Evolutionary conservation across 2,888 invertebrate genomes (phyloP).

Genomic region (Liopterus haemorrhoidalis): DNA sequence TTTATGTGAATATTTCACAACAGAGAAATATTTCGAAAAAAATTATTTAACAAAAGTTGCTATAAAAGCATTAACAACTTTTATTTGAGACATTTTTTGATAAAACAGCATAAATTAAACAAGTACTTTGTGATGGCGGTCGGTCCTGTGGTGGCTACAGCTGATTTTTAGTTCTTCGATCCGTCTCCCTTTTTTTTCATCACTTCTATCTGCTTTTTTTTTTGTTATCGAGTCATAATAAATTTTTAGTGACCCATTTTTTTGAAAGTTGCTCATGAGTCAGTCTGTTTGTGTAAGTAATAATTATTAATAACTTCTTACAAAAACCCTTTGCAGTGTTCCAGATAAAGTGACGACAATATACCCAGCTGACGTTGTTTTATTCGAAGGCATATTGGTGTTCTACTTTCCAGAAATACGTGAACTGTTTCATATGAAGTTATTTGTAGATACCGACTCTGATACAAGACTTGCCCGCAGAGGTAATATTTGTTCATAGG

Average conservation of each 20-base stretch:
- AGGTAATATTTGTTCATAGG: slow-evolving; percentile 54
- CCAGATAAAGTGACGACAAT: slow-evolving; percentile 69
- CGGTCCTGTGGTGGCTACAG: no score
- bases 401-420: slow-evolving; percentile 95
- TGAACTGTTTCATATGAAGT: slow-evolving; percentile 95
- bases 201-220: no score
- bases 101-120: no score
- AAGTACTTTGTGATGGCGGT: no score
- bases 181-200: no score
- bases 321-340: slow-evolving; percentile 44
- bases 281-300: neutral
- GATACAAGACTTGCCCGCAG: slow-evolving; percentile 93
- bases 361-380: slow-evolving; percentile 93
- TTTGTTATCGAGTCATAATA: no score
- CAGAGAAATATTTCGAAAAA: no score
- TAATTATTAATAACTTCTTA: slow-evolving; percentile 2
- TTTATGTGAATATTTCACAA: no score
- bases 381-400: slow-evolving; percentile 96
- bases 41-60: no score
- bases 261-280: neutral
- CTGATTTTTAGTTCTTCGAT: no score
- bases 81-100: no score
- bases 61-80: no score
- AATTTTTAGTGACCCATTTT: neutral
- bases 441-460: slow-evolving; percentile 98